Base-by-base conservation (phyloP, 37 sponge, comb jelly and placozoan genomes). In the Bolinopsis microptera region DNA sequence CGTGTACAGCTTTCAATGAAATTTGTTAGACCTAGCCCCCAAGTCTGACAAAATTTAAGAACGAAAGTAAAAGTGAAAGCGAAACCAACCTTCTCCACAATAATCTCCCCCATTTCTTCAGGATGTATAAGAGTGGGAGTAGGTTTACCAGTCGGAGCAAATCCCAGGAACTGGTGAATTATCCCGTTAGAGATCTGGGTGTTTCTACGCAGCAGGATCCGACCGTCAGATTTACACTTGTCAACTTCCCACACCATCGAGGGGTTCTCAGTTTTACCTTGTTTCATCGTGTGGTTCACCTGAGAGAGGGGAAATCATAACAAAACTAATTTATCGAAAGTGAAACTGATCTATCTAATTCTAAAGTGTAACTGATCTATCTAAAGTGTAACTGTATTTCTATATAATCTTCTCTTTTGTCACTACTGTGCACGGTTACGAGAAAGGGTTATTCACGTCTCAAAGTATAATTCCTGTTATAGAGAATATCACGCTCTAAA, bases 161-260 rank as follows among this genome's bases (percentile, higher is more conserved):
- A 86, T 39, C 90, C 90, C 40, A 86, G 31, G 61, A 27, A 86
- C 61, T 86, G 90, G 26, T 86, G 90, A 21, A 86, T 2, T 25
- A 26, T 39, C 16, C 90, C 90, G 21, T 28, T 86, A 25, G 90
- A 86, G 5, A 86, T 27, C 90, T 86, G 90, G 3, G 90, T 86
- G 61, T 86, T 38, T 40, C 90, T 24, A n/a, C 90, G 40, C 0
- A 86, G 61, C 0, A 86, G 90, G 41, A 86, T 34, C 21, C 36
- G 38, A 22, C 90, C 90, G 90, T 86, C 90, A 40, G 38, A 13
- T 27, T 26, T 86, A 41, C 90, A 86, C 90, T 34, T 38, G 90
- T 86, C 90, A 25, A 86, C 90, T 23, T 86, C 90, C 90, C 90
- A 86, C 61, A 86, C 90, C 90, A 86, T 86, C 16, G 35, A 3